phyloP scores from a whole-genome alignment of 64 coral and sea anemone species.

The Cladopsammia gracilis region DNA sequence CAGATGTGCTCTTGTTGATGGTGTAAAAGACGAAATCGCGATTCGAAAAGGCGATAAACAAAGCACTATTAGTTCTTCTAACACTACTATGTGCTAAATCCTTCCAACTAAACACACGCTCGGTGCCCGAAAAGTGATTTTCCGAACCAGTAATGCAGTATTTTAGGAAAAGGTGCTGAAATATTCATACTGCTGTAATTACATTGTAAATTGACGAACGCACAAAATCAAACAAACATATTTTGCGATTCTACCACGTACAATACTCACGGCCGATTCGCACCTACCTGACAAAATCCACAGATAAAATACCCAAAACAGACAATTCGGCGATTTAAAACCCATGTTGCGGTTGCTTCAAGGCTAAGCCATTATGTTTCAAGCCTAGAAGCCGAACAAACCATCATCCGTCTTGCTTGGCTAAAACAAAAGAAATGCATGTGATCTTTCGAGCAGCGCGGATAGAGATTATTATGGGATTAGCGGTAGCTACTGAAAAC shows the following conservation, averaged over 20 bases:
- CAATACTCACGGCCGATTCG: not conserved
- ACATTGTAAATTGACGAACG: conserved; percentile 99
- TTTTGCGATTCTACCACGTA: conserved; percentile 58
- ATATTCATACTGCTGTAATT: conserved; percentile 97
- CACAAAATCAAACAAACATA: conserved; percentile 98
- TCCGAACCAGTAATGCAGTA: conserved; percentile 53
- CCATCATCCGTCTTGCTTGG: conserved; percentile 50
- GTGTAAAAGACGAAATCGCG: not conserved
- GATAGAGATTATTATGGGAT: conserved; percentile 84
- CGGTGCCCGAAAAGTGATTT: conserved; percentile 25
- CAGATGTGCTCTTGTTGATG: conserved; percentile 27
- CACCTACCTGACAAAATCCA: conserved; percentile 89
- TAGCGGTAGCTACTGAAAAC: conserved; percentile 67
- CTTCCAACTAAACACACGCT: conserved; percentile 5
- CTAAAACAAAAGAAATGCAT: conserved; percentile 71
- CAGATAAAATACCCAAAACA: conserved; percentile 68
- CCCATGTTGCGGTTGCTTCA: conserved; percentile 44
- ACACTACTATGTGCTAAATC: conserved; percentile 20
- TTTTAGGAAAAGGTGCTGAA: conserved; percentile 94
- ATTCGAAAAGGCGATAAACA: conserved; percentile 19
- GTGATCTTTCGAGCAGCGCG: conserved; percentile 65
- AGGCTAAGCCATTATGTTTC: conserved; percentile 59
- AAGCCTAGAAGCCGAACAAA: conserved; percentile 32
- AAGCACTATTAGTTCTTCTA: not conserved
- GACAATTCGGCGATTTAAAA: conserved; percentile 17